Conservation (phyloP, 1,140 invertebrate genomes). For the Branchinecta lindahli region DNA sequence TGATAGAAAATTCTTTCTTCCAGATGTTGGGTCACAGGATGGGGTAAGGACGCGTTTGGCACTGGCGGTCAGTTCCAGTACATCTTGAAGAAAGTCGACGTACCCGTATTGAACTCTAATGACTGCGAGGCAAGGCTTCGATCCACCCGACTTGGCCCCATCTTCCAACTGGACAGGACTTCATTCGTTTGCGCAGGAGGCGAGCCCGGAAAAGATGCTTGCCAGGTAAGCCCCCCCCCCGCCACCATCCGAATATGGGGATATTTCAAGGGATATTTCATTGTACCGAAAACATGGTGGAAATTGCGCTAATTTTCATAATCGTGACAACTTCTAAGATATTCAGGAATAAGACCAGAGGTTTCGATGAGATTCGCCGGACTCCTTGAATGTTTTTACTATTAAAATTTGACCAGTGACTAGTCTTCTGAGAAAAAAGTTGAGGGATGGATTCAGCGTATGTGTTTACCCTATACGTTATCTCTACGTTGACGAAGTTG, state of each 20-base stretch:
- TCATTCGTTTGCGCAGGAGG: conserved; percentile 62
- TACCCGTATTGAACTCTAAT: conserved; percentile 43
- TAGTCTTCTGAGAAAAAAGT: too few relatives aligned
- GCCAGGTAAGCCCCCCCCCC: conserved; percentile 36
- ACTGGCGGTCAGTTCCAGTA: conserved; percentile 43
- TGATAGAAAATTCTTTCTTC: conserved; percentile 9
- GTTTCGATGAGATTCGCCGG: too few relatives aligned
- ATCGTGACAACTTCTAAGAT: too few relatives aligned
- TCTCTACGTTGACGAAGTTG: too few relatives aligned
- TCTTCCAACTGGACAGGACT: conserved; percentile 42
- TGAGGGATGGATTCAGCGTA: too few relatives aligned
- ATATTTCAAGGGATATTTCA: too few relatives aligned
- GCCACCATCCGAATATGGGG: neutral
- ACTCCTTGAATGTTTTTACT: too few relatives aligned
- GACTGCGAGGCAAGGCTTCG: conserved; percentile 45
- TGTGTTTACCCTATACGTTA: too few relatives aligned
- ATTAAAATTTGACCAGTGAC: too few relatives aligned
- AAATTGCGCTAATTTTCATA: too few relatives aligned
- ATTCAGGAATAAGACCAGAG: too few relatives aligned
- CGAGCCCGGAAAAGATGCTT: conserved; percentile 55
- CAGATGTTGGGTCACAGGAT: conserved; percentile 56
- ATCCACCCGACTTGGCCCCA: conserved; percentile 44
- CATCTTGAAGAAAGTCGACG: conserved; percentile 49
- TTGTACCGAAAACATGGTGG: too few relatives aligned
- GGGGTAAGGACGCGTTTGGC: conserved; percentile 61